Conservation (phyloP, 2,888 invertebrate genomes). For the Tetragonula carbonaria region DNA sequence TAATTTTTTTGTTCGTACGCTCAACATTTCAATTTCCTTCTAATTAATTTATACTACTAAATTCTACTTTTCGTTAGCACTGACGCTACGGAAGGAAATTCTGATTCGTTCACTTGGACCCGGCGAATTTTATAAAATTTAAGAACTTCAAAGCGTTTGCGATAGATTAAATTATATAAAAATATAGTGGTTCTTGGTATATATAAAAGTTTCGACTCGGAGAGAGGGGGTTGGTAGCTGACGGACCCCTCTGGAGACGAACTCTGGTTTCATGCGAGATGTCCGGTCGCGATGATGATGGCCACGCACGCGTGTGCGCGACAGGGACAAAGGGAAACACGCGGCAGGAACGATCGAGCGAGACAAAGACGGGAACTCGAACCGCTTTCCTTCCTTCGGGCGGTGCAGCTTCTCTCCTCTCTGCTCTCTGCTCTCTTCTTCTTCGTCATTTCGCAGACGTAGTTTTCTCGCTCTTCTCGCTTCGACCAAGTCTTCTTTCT, state of each 20-base stretch:
- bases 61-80: no score
- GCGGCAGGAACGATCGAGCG: slow-evolving; percentile 42
- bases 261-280: slow-evolving; percentile 44
- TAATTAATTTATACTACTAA: no score
- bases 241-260: not conserved
- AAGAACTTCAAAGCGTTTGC: no score
- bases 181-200: no score
- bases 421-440: slow-evolving; percentile 48
- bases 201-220: no score
- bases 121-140: no score
- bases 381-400: slow-evolving; percentile 77
- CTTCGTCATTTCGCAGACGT: slow-evolving; percentile 25
- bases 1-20: no score
- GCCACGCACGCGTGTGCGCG: slow-evolving; percentile 51
- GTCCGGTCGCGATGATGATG: slow-evolving; percentile 65
- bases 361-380: slow-evolving; percentile 50
- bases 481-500: not conserved
- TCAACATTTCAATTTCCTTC: no score
- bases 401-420: slow-evolving; percentile 77
- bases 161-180: no score
- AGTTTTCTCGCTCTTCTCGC: slow-evolving; percentile 43
- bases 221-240: slow-evolving; percentile 38
- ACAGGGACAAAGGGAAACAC: slow-evolving; percentile 50
- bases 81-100: no score
- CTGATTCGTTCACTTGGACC: no score